Evolutionary conservation across 2,113 vertebrate genomes (phyloP).

Genomic region (Hassar affinis): DNA sequence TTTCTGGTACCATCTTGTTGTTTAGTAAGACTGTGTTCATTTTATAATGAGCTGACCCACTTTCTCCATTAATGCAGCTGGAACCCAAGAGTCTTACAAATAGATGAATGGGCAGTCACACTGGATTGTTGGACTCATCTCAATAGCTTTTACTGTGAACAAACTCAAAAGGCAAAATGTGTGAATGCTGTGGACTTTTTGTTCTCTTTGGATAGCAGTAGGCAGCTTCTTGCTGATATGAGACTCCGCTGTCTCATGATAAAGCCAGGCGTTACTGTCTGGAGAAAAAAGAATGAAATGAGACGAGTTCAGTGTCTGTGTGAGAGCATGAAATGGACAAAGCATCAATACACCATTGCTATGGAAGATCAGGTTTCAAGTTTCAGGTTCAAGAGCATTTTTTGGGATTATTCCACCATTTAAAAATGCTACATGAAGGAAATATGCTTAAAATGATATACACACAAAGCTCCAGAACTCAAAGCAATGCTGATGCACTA

Average conservation of each 20-base stretch:
- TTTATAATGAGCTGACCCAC: slow-evolving; percentile 35
- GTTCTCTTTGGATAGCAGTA: not conserved
- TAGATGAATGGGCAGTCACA: slow-evolving; percentile 3
- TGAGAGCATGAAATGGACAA: not conserved
- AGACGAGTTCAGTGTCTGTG: not conserved
- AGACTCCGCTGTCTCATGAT: not conserved
- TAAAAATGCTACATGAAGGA: not conserved
- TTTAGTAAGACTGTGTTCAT: not conserved
- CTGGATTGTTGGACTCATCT: slow-evolving; percentile 28
- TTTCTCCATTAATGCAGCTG: slow-evolving; percentile 34
- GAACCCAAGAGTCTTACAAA: slow-evolving; percentile 20
- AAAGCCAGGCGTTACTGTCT: not conserved
- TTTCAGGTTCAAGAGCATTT: slow-evolving; percentile 54
- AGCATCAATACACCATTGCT: not conserved
- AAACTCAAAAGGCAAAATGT: slow-evolving; percentile 28
- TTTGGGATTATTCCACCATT: not conserved
- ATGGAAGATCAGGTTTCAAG: slow-evolving; percentile 55
- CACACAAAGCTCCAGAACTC: not conserved
- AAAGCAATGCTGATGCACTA: not conserved
- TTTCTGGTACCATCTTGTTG: not conserved
- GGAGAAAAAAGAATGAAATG: not conserved
- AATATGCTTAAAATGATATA: not conserved
- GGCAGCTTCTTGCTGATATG: not conserved
- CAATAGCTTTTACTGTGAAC: slow-evolving; percentile 32
- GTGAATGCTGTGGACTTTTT: slow-evolving; percentile 1